Percentiles rank a stretch among this genome's conserved stretches.
These are phyloP conservation scores for Paramormyrops kingsleyae DNA, from an alignment of 2,113 vertebrate genomes.

Conservation along the genomic window DNA sequence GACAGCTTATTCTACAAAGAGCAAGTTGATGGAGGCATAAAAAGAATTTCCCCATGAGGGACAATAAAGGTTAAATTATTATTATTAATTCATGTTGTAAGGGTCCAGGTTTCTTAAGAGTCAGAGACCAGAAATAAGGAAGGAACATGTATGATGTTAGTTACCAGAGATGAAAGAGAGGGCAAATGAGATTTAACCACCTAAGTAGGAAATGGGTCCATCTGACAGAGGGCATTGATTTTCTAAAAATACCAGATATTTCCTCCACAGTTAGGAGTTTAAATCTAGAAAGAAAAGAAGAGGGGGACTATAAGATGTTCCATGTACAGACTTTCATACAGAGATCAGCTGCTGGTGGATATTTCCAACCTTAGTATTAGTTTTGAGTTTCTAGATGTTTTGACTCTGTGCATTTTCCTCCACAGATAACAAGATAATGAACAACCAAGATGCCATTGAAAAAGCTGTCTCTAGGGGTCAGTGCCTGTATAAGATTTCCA, in stretches of 20 bases:
- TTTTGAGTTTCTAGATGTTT: neutral
- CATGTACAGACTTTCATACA: neutral
- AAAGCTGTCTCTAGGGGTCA: conserved; percentile 99
- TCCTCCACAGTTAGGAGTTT: neutral
- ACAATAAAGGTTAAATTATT: no score
- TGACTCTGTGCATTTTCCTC: neutral
- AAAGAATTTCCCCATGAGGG: no score
- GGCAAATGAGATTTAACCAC: neutral
- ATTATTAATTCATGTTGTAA: neutral
- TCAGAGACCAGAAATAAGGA: neutral
- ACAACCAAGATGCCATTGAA: conserved; percentile 99
- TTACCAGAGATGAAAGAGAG: neutral
- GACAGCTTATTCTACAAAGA: no score
- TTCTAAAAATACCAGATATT: neutral
- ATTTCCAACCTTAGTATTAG: neutral
- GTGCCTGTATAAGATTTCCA: conserved; percentile 99
- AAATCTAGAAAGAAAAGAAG: neutral
- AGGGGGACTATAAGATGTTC: neutral
- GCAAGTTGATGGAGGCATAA: no score
- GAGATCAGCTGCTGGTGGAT: neutral
- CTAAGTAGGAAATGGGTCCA: neutral
- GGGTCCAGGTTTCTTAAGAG: neutral
- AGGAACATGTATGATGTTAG: neutral
- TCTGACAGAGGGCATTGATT: neutral
- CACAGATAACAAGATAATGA: conserved; percentile 98